These are phyloP conservation scores for Chaenodraco wilsoni DNA, from an alignment of 2,797 vertebrate genomes.

Conservation along the genomic window DNA sequence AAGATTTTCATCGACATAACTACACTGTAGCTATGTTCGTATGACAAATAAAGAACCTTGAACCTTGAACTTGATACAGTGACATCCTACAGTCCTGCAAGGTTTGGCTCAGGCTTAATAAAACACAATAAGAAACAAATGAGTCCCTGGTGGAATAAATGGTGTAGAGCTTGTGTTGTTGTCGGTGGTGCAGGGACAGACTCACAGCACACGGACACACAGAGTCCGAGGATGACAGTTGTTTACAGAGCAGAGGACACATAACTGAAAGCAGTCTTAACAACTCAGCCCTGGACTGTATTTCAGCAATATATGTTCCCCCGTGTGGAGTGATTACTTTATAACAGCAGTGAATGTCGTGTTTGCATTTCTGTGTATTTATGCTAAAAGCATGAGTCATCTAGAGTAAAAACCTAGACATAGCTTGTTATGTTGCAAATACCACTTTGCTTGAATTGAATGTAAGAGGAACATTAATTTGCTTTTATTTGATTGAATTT, in stretches of 20 bases:
- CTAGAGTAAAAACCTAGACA: not conserved
- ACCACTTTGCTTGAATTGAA: not conserved
- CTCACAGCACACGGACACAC: not conserved
- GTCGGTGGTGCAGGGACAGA: not conserved
- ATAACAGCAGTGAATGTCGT: not conserved
- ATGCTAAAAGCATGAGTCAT: not conserved
- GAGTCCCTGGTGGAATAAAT: not conserved
- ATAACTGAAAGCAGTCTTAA: not conserved
- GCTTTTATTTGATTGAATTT: slow-evolving; percentile 12
- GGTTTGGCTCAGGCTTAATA: slow-evolving; percentile 6
- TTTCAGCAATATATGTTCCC: not conserved
- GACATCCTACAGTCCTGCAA: not conserved
- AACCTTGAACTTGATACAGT: not conserved
- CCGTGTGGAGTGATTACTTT: too few species aligned
- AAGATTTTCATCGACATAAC: too few species aligned
- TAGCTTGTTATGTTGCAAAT: not conserved
- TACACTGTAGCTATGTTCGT: too few species aligned
- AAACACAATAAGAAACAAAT: slow-evolving; percentile 3
- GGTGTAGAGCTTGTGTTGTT: not conserved
- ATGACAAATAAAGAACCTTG: too few species aligned
- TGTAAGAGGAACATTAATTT: not conserved
- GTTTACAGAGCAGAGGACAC: slow-evolving; percentile 10
- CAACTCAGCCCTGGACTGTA: not conserved
- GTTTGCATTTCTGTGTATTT: not conserved
- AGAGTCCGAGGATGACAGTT: not conserved